These are phyloP conservation scores for Scaptomyza reducta DNA, from an alignment of 2,888 invertebrate genomes.

Conservation along the genomic window DNA sequence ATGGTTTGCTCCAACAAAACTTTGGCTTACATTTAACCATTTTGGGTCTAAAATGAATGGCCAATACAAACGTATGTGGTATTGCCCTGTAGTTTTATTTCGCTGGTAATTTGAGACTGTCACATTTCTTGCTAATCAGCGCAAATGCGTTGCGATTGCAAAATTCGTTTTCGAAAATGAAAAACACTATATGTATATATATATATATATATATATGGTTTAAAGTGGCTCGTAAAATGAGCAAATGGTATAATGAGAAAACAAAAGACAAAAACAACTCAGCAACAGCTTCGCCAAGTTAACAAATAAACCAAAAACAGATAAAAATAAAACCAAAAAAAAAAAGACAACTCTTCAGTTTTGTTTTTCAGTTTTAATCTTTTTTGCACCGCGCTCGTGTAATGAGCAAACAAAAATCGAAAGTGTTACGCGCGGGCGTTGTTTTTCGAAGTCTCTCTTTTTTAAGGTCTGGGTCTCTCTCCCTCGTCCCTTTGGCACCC, in stretches of 20 bases:
- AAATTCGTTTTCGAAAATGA: constrained; percentile 37
- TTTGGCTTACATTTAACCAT: constrained; percentile 14
- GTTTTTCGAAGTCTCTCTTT: constrained; percentile 40
- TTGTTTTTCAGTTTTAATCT: constrained; percentile 8
- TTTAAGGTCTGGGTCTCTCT: constrained; percentile 31
- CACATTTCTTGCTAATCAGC: constrained; percentile 34
- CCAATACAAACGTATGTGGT: not conserved
- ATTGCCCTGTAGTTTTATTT: not conserved
- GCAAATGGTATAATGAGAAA: constrained; percentile 48
- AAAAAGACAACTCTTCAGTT: constrained; percentile 52
- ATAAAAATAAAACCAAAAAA: not conserved
- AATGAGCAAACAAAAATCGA: constrained; percentile 72
- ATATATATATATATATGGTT: constrained; percentile 2
- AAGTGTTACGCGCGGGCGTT: constrained; percentile 75
- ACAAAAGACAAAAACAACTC: constrained; percentile 39
- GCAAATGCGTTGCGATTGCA: constrained; percentile 47
- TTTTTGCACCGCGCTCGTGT: constrained; percentile 45
- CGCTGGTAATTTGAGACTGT: constrained; percentile 17
- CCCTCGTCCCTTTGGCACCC: not conserved
- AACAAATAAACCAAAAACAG: constrained; percentile 29
- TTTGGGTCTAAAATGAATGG: not conserved
- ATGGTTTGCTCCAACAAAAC: constrained; percentile 17
- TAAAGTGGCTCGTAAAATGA: constrained; percentile 33
- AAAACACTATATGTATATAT: constrained; percentile 21
- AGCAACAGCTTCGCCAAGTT: constrained; percentile 19